phyloP scores from a whole-genome alignment of 2,113 vertebrate species.

The Mus pahari region DNA sequence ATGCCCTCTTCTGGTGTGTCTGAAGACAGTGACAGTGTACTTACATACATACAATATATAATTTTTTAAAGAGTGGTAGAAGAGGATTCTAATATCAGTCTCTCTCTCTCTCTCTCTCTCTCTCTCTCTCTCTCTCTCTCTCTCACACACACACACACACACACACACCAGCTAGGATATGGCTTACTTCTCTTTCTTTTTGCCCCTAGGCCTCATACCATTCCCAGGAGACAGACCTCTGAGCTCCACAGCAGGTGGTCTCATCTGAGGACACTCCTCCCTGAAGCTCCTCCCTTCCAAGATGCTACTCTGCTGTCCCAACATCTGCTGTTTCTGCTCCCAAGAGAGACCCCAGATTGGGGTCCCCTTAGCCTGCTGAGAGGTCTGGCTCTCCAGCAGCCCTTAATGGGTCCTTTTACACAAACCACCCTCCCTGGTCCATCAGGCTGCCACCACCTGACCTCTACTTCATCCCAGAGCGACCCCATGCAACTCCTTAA shows the following conservation, averaged over 20 bases:
- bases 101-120: too few species aligned
- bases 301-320: neutral
- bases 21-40: too few species aligned
- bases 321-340: neutral
- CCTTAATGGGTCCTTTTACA: neutral
- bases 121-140: too few species aligned
- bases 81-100: neutral
- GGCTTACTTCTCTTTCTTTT: neutral
- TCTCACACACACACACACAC: neutral
- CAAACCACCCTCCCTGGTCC: neutral
- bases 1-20: too few species aligned
- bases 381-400: neutral
- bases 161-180: neutral
- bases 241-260: neutral
- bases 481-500: neutral
- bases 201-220: neutral
- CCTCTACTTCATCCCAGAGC: neutral
- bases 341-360: neutral
- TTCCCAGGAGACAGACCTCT: neutral
- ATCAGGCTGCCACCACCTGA: neutral
- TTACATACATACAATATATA: too few species aligned
- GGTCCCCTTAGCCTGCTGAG: neutral
- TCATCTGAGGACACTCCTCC: neutral
- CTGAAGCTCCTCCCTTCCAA: neutral
- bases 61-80: neutral